phyloP scores from a whole-genome alignment of 1,140 invertebrate species.

The Andricus grossulariae region DNA sequence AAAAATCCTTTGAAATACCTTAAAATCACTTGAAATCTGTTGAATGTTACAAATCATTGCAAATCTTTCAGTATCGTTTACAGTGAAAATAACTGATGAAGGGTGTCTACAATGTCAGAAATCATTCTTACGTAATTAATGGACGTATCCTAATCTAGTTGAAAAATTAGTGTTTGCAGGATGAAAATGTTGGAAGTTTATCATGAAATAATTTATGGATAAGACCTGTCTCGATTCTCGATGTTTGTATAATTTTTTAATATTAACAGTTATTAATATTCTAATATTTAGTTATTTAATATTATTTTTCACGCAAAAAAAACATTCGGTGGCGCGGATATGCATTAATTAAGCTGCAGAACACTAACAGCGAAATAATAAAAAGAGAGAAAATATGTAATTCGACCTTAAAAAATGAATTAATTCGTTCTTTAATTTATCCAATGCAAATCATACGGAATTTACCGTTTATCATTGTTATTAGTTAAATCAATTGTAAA shows the following conservation, averaged over 20 bases:
- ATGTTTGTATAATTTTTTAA: neutral
- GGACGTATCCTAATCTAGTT: no score
- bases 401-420: neutral
- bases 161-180: no score
- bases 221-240: neutral
- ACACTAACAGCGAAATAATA: conserved; percentile 9
- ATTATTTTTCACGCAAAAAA: conserved; percentile 10
- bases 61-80: no score
- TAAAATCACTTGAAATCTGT: no score
- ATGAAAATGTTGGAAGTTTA: neutral
- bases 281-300: conserved; percentile 1
- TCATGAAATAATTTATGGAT: neutral
- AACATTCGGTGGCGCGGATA: neutral
- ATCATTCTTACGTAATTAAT: no score
- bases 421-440: conserved; percentile 9
- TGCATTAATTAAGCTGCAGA: neutral
- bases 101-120: no score
- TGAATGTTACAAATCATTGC: no score
- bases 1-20: no score
- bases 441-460: neutral
- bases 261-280: neutral
- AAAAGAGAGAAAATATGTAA: neutral
- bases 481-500: conserved; percentile 28
- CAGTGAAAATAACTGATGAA: no score
- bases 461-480: neutral